Percentiles rank a stretch among this genome's conserved stretches.
Evolutionary conservation across 2,113 vertebrate genomes (phyloP).

Genomic region (Hydropotes inermis): DNA sequence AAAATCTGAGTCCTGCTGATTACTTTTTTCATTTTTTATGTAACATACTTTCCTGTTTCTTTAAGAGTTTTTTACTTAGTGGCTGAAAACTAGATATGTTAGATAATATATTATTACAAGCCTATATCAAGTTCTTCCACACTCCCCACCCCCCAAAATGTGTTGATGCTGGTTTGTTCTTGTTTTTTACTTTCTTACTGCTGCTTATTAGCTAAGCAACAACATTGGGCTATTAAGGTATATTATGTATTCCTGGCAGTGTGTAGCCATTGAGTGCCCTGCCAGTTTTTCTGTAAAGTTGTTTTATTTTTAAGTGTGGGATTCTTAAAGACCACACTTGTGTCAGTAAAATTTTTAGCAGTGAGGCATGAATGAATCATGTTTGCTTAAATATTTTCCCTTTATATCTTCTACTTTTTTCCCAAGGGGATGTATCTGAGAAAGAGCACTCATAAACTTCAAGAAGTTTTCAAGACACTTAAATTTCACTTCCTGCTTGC

Average conservation of each 20-base stretch:
- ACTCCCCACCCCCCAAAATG: background rate
- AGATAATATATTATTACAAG: background rate
- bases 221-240: background rate
- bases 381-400: background rate
- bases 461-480: background rate
- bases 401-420: background rate
- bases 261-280: background rate
- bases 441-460: background rate
- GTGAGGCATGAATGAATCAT: background rate
- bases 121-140: background rate
- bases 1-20: background rate
- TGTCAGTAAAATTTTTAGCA: background rate
- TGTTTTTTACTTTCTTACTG: background rate
- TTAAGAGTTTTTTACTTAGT: background rate
- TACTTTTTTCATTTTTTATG: background rate
- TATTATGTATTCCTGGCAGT: background rate
- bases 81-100: background rate
- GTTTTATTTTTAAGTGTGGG: background rate
- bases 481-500: background rate
- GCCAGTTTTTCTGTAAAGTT: background rate
- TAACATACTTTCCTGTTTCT: background rate
- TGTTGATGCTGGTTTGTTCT: background rate
- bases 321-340: background rate
- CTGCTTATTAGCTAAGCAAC: background rate
- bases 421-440: background rate